Conservation (phyloP, 2,888 invertebrate species). For the Cremastinae sp. region DNA sequence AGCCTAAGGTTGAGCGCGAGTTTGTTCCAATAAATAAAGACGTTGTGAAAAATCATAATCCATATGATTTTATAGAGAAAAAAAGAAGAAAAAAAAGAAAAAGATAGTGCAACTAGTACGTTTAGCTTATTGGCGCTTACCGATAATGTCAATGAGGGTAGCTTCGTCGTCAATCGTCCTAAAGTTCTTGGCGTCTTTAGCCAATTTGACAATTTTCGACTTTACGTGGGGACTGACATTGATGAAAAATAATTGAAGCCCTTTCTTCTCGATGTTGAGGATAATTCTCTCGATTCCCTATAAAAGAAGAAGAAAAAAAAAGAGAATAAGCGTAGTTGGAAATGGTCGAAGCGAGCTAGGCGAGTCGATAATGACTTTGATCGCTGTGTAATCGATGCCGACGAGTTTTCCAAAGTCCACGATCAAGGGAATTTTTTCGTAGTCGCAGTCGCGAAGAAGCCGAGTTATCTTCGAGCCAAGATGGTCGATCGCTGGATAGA, state of each 20-base stretch:
- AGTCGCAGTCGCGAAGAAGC: constrained; percentile 80
- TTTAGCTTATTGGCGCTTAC: no score
- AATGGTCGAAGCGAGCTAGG: no score
- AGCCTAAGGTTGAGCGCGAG: no score
- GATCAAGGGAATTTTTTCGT: constrained; percentile 82
- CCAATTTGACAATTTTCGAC: constrained; percentile 68
- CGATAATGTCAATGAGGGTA: constrained; percentile 64
- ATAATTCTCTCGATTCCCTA: constrained; percentile 84
- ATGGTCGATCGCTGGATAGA: constrained; percentile 87
- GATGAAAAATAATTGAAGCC: constrained; percentile 82
- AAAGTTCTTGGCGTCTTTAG: constrained; percentile 63
- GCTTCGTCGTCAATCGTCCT: constrained; percentile 67
- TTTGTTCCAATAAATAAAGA: no score
- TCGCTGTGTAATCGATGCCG: constrained; percentile 86
- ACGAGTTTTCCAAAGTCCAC: constrained; percentile 86
- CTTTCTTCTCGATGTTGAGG: constrained; percentile 82
- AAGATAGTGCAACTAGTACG: no score
- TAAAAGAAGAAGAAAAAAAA: constrained; percentile 55
- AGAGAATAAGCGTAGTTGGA: no score
- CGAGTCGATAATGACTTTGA: constrained; percentile 82
- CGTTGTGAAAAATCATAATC: no score
- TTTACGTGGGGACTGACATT: constrained; percentile 77
- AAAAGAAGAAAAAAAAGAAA: no score
- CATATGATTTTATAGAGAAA: no score
- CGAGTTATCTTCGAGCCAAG: constrained; percentile 83